Evolutionary conservation across 2,888 invertebrate species (phyloP), one percentile per base, ranked within the genome.

Genomic region (Nomada ferruginata): DNA sequence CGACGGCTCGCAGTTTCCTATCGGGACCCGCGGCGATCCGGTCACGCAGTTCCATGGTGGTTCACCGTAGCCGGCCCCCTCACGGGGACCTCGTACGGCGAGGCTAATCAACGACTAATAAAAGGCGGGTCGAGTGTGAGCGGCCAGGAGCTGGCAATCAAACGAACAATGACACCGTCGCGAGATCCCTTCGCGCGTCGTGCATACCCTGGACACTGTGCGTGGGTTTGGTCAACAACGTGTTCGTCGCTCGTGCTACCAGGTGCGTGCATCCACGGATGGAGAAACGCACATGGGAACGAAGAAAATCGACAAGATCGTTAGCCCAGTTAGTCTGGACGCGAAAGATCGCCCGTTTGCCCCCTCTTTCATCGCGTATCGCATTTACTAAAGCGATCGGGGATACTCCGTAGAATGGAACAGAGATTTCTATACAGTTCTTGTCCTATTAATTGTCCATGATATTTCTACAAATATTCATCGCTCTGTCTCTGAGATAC

Each of bases 111-210:
- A 69, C 80, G 80, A 50, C 83, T 80, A 87, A 89, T 89, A 85
- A 88, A 89, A 89, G 87, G 82, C 84, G 76, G 63, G 77, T 71
- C 79, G 79, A 71, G 79, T 74, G 76, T 66, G 78, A 75, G 76
- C 76, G 71, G 76, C 59, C 79, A 26, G 80, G 85, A 85, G 76
- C 74, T 75, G 87, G 88, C 89, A 90, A 90, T 91, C 90, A 88
- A 90, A 85, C 87, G 91, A 90, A 89, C 91, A 90, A 91, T 91
- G 90, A 90, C 90, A 89, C 85, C 85, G 85, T 78, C 83, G 76
- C 85, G 79, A 68, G 75, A 59, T 61, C 76, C 85, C 80, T 84
- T 84, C 79, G 82, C 84, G 87, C 82, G 82, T 78, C 82, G 72
- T 77, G 55, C 65, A 68, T 15, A 55, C 76, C 79, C 76, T 85